A percentile compares a stretch with the other conserved stretches of the same genome.
phyloP scores from a whole-genome alignment of 2,113 vertebrate species.

The Prietella phreatophila region DNA sequence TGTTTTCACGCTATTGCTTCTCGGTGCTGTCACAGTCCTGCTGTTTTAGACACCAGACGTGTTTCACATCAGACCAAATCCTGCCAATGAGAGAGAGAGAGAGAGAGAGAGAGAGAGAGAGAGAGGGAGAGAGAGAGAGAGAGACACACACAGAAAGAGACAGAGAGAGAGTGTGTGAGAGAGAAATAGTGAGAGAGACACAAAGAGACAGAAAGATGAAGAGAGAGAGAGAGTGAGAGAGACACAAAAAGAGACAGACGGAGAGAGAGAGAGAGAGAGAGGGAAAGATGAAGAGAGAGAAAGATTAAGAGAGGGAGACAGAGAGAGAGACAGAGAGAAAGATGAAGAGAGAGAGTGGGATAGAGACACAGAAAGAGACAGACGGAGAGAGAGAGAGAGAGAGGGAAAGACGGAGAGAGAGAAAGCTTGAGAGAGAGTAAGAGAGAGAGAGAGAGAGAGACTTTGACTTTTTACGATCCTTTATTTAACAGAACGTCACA shows the following conservation, averaged over 20 bases:
- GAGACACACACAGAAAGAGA: no score
- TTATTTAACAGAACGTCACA: no score
- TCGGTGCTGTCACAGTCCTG: conserved; percentile 29
- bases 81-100: conserved; percentile 24
- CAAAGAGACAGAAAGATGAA: no score
- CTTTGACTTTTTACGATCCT: no score
- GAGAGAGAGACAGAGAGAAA: neutral
- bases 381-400: neutral
- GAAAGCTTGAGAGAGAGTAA: neutral
- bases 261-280: neutral
- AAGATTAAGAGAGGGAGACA: neutral
- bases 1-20: conserved; percentile 46
- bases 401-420: neutral
- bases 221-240: neutral
- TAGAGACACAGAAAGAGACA: neutral
- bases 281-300: neutral
- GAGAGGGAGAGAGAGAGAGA: no score
- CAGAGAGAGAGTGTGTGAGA: neutral
- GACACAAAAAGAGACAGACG: no score
- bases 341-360: neutral
- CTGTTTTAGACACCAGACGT: conserved; percentile 46
- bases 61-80: conserved; percentile 36
- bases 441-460: neutral
- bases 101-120: neutral
- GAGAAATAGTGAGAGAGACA: no score